These are phyloP conservation scores for Noctua comes DNA, from an alignment of 2,888 invertebrate genomes.

Conservation along the genomic window DNA sequence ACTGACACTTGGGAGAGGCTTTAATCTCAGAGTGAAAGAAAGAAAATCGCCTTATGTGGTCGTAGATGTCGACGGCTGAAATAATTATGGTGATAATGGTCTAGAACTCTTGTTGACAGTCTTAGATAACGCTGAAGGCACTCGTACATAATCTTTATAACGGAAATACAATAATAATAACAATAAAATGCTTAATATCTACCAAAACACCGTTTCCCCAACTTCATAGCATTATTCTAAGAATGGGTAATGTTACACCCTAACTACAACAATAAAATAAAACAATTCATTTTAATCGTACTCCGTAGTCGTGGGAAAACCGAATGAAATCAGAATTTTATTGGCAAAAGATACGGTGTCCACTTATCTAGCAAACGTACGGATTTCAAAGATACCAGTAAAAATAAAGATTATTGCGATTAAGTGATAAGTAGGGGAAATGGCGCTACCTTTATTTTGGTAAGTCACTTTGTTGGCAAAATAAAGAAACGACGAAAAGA, in stretches of 20 bases:
- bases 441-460: conserved; percentile 30
- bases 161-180: conserved; percentile 11
- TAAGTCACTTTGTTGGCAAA: background rate
- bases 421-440: conserved; percentile 22
- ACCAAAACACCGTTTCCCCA: conserved; percentile 22
- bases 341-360: conserved; percentile 41
- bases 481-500: conserved; percentile 10
- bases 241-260: conserved; percentile 13
- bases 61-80: background rate
- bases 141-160: conserved; percentile 3
- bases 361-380: conserved; percentile 49
- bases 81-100: background rate
- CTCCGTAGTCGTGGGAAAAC: conserved; percentile 45
- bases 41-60: background rate
- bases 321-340: conserved; percentile 60
- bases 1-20: too few species aligned
- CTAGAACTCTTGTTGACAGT: background rate
- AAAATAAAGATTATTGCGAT: conserved; percentile 46
- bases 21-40: background rate
- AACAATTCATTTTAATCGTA: conserved; percentile 24
- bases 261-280: conserved; percentile 26
- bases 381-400: conserved; percentile 34
- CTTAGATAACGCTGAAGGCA: background rate
- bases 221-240: conserved; percentile 15
- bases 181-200: background rate